Base-by-base conservation (phyloP, 2,113 vertebrate genomes). In the Pseudorectes ferrugineus region DNA sequence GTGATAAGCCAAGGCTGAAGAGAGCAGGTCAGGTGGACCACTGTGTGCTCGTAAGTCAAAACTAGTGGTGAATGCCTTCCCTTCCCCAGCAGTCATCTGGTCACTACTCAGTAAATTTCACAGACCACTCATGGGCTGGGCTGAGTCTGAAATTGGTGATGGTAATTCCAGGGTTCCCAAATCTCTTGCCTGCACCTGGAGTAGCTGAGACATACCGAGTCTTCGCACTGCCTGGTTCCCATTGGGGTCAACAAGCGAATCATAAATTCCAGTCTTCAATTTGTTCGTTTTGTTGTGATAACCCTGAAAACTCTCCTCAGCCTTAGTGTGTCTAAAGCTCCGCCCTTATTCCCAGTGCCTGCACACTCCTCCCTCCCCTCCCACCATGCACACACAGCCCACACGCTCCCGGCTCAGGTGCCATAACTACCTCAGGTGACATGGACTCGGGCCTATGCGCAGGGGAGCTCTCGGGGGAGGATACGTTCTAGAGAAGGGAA, bases 391-490 rank as follows among this genome's bases (percentile, higher is more conserved):
- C 67, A 87, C 91, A 61, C 59, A 82, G 84, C 78, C 48, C 71
- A 26, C 43, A n/a, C 2, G 1, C n/a, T 28, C 79, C 57, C 68
- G 8, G 77, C 94, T 42, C 96, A 88, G 82, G 94, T 90, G 90
- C 78, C 71, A 73, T 92, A 97, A 92, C 87, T 98, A 99, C 99
- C 99, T 99, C 99, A 28, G 99, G 99, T 97, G 99, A 99, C 98
- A 99, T 97, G 97, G 99, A 99, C 97, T 99, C 98, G 9, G 99
- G 98, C 94, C 98, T 98, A 97, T 99, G 99, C 31, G 98, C 98
- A 97, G 99, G 99, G 97, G 99, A 99, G 51, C 98, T 98, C 98
- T 99, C 99, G 12, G 99, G 99, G 93, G 99, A 99, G 73, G 99
- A 99, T 92, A 99, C 99, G 98, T 99, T 99, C 99, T 99, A 97